Evolutionary conservation across 2,888 invertebrate genomes (phyloP).

Genomic region (Tachina grossa): DNA sequence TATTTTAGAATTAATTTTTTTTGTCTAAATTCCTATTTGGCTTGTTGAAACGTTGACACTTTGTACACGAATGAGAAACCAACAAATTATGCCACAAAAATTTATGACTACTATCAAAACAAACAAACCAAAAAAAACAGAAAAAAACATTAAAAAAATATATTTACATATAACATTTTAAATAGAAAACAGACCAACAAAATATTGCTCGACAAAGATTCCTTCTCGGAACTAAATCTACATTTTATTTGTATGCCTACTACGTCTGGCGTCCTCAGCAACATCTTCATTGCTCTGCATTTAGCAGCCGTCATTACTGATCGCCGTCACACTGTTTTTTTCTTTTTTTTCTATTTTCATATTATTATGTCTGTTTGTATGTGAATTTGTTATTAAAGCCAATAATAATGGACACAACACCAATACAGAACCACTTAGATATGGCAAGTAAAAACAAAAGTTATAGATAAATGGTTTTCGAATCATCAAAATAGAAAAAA

Average conservation of each 20-base stretch:
- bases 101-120: slow-evolving; percentile 70
- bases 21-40: slow-evolving; percentile 10
- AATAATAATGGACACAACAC: slow-evolving; percentile 61
- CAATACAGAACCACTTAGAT: slow-evolving; percentile 41
- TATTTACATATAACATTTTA: slow-evolving; percentile 28
- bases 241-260: slow-evolving; percentile 11
- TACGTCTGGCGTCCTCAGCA: slow-evolving; percentile 26
- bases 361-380: slow-evolving; percentile 8
- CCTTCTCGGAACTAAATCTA: slow-evolving; percentile 48
- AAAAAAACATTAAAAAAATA: slow-evolving; percentile 51
- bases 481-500: slow-evolving; percentile 42
- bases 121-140: slow-evolving; percentile 44
- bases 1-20: slow-evolving; percentile 3
- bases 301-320: neutral
- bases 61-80: slow-evolving; percentile 75
- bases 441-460: slow-evolving; percentile 45
- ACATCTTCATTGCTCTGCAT: neutral
- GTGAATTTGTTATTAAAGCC: slow-evolving; percentile 47
- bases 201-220: slow-evolving; percentile 52
- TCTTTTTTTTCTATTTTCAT: neutral
- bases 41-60: slow-evolving; percentile 78
- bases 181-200: slow-evolving; percentile 59
- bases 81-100: slow-evolving; percentile 69
- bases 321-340: neutral
- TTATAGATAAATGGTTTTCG: slow-evolving; percentile 54